Evolutionary conservation across 2,113 vertebrate species (phyloP), one percentile per base, ranked within the genome.

Genomic region (Rhegmatorhina hoffmannsi): DNA sequence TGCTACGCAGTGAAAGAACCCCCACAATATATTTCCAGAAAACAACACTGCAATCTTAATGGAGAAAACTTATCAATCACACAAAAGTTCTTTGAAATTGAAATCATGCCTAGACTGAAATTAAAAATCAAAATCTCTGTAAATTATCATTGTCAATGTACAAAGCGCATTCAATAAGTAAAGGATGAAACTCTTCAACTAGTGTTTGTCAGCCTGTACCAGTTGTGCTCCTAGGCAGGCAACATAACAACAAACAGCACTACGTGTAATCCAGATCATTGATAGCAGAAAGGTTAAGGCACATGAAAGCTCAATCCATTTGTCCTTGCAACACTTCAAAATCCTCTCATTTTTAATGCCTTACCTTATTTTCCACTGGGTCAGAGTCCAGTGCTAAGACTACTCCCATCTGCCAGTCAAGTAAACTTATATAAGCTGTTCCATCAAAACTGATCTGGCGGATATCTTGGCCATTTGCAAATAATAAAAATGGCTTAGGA

Each of bases 341-440:
- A 90, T 95, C 95, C 96, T 86, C 92, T 95, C 84, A 72, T 90
- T 55, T 77, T 94, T 89, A 95, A 96, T 97, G 50, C 75, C 98
- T 97, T 97, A 99, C 99, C 96, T 98, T 98, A 83, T 98, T 98
- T 95, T 98, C 98, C 77, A 99, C 98, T 0, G 99, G 99, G 94
- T 99, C 99, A 84, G 98, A 98, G 95, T 99, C 99, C 87, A 99
- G 92, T 56, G 99, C 98, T 95, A 98, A 96, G 87, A 99, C 98
- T 89, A 49, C 86, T 94, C 98, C 99, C 97, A 98, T 98, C 49
- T 99, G 98, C 94, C 98, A 98, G 80, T 98, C 96, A 76, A 99
- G 94, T 55, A 99, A 87, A 81, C 80, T 98, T 89, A 94, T 75
- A 43, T 98, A 98, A 76, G 94, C 96, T 17, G 98, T 97, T 67